Percentiles rank a stretch among this genome's conserved stretches.
Conservation (phyloP, 2,888 invertebrate genomes). For the Sinhomidia bicolor region DNA sequence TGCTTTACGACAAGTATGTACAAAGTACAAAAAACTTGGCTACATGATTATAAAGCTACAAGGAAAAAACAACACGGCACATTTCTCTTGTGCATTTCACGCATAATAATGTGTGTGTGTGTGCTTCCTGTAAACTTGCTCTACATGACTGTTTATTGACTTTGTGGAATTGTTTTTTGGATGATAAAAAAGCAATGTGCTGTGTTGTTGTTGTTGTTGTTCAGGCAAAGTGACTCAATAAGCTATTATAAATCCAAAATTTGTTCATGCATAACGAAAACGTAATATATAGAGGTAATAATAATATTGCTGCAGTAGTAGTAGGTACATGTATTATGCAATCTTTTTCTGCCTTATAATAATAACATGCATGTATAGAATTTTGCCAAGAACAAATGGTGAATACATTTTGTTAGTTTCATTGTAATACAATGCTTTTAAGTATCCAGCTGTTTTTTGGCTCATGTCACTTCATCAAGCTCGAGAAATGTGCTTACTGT, state of each 20-base stretch:
- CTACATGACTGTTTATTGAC: constrained; percentile 48
- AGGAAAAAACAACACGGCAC: constrained; percentile 33
- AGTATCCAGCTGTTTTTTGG: constrained; percentile 60
- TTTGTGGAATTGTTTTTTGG: constrained; percentile 55
- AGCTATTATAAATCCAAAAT: constrained; percentile 57
- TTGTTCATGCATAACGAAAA: constrained; percentile 59
- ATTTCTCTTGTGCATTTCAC: constrained; percentile 62
- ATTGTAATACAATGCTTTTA: neutral
- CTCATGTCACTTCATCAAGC: neutral
- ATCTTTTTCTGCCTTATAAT: no score
- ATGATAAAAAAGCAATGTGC: constrained; percentile 3
- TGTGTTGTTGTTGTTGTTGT: neutral
- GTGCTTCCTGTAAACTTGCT: neutral
- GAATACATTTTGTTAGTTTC: neutral
- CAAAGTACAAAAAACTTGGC: neutral
- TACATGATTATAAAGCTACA: neutral
- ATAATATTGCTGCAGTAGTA: neutral
- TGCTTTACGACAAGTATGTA: no score
- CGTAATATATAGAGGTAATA: neutral
- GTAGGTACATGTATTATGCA: no score
- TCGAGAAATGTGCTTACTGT: constrained; percentile 40
- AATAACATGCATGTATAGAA: no score
- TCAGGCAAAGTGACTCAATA: constrained; percentile 51
- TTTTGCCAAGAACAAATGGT: neutral
- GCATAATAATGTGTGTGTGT: constrained; percentile 40